Conservation (phyloP, 2,113 vertebrate species). For the Nyctereutes procyonoides region DNA sequence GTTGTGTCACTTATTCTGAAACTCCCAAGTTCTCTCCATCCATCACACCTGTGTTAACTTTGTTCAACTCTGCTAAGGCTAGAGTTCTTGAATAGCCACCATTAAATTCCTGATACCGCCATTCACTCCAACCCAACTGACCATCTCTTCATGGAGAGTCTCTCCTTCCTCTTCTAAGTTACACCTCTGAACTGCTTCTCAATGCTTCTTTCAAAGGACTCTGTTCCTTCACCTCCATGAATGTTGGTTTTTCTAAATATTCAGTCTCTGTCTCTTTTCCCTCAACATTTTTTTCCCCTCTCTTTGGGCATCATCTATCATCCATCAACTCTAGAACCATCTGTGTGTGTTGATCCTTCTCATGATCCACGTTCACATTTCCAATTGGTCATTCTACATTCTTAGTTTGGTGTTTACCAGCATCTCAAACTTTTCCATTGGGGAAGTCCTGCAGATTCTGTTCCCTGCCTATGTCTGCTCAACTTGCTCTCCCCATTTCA, state of each 20-base stretch:
- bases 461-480: neutral
- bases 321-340: neutral
- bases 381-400: neutral
- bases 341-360: neutral
- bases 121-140: neutral
- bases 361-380: neutral
- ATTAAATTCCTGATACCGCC: neutral
- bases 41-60: neutral
- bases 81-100: neutral
- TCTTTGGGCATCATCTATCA: neutral
- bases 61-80: neutral
- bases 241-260: neutral
- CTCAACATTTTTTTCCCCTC: neutral
- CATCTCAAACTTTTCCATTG: neutral
- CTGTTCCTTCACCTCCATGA: neutral
- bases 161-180: neutral
- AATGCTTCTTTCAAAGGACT: neutral
- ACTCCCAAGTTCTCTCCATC: neutral
- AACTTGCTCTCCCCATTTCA: neutral
- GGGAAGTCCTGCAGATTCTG: neutral
- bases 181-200: neutral
- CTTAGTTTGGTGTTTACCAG: neutral
- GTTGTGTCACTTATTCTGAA: neutral
- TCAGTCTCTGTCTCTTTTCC: neutral
- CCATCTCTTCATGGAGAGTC: neutral